Evolutionary conservation across 2,797 vertebrate species (phyloP).

Genomic region (Paratrypauchen microcephalus): DNA sequence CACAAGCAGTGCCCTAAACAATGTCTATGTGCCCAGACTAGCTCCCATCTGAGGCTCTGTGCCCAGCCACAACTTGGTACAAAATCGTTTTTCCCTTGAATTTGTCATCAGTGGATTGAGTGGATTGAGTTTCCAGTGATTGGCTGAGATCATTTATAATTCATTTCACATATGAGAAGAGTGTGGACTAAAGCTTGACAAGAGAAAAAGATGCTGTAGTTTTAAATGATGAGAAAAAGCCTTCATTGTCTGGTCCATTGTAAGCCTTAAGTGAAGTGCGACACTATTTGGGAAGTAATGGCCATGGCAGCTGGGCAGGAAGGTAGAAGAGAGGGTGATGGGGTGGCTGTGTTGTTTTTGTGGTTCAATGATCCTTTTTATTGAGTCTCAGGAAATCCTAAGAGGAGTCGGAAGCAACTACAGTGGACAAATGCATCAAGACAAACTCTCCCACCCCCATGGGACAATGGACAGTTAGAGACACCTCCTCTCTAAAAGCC

Average conservation of each 20-base stretch:
- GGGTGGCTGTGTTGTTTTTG: slow-evolving; percentile 62
- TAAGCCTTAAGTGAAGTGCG: slow-evolving; percentile 59
- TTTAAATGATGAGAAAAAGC: slow-evolving; percentile 11
- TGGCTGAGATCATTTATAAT: slow-evolving; percentile 47
- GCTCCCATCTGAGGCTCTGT: slow-evolving; percentile 54
- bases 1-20: slow-evolving; percentile 69
- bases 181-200: slow-evolving; percentile 16
- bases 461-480: slow-evolving; percentile 54
- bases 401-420: slow-evolving; percentile 72
- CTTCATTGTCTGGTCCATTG: slow-evolving; percentile 48
- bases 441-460: slow-evolving; percentile 58
- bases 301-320: slow-evolving; percentile 63
- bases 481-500: neutral
- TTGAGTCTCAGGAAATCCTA: slow-evolving; percentile 79
- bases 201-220: slow-evolving; percentile 20
- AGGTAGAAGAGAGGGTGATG: slow-evolving; percentile 53
- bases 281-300: slow-evolving; percentile 57
- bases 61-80: slow-evolving; percentile 50
- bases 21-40: slow-evolving; percentile 44
- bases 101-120: slow-evolving; percentile 40
- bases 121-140: slow-evolving; percentile 42
- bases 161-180: slow-evolving; percentile 46
- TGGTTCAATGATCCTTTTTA: slow-evolving; percentile 75
- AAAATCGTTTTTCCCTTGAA: slow-evolving; percentile 39
- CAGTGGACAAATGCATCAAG: slow-evolving; percentile 74